Percentiles rank a stretch among this genome's conserved stretches.
phyloP scores from a whole-genome alignment of 2,888 invertebrate species.

The Margaritifera margaritifera region DNA sequence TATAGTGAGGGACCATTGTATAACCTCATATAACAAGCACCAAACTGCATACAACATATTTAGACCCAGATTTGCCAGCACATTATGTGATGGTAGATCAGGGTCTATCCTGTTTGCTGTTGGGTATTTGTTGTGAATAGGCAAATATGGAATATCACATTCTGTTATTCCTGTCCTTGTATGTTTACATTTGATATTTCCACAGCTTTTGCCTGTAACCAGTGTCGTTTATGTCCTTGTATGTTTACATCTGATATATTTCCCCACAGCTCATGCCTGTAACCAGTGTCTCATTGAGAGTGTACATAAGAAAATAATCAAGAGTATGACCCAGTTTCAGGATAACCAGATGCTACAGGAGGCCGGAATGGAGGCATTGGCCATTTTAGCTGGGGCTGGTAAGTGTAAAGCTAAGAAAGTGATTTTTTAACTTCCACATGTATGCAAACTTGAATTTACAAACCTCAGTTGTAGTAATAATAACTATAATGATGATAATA shows the following conservation, averaged over 20 bases:
- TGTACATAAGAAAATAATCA: conserved; percentile 48
- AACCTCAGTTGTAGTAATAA: too few relatives aligned
- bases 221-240: neutral
- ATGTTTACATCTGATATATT: neutral
- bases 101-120: too few relatives aligned
- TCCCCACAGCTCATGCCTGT: conserved; percentile 46
- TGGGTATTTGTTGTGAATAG: too few relatives aligned
- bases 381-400: conserved; percentile 63
- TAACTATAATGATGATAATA: neutral
- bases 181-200: too few relatives aligned
- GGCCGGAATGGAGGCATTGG: conserved; percentile 60
- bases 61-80: too few relatives aligned
- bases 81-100: too few relatives aligned
- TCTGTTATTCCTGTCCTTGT: too few relatives aligned
- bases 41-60: too few relatives aligned
- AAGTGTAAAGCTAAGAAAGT: conserved; percentile 1
- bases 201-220: neutral
- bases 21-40: too few relatives aligned
- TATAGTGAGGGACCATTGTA: too few relatives aligned
- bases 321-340: conserved; percentile 43
- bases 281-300: conserved; percentile 60
- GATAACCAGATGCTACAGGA: conserved; percentile 58
- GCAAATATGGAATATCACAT: too few relatives aligned
- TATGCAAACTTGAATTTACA: too few relatives aligned
- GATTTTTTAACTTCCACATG: neutral